Percentiles rank a stretch among this genome's conserved stretches.
phyloP scores from a whole-genome alignment of 92 coral and sea anemone genomes.

The Porites lobata region DNA sequence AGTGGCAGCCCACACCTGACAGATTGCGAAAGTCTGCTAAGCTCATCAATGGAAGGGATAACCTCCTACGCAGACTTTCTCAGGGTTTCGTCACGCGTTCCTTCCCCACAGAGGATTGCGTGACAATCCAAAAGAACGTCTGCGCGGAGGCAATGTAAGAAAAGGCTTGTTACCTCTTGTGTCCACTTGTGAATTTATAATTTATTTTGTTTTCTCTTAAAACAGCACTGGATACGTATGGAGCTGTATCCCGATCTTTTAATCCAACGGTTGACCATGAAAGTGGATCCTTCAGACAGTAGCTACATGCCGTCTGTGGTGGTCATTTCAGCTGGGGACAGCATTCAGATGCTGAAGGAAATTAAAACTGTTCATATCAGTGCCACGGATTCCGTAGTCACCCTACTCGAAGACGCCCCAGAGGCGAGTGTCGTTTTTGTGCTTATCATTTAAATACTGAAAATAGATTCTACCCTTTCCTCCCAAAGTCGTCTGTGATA shows the following conservation, averaged over 20 bases:
- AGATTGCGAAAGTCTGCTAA: no score
- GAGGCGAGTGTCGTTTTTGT: slow-evolving; percentile 53
- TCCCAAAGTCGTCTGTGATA: no score
- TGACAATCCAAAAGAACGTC: not conserved
- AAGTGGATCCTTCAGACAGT: slow-evolving; percentile 98
- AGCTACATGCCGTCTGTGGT: slow-evolving; percentile 99
- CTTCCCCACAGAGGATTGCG: not conserved
- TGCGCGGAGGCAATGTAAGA: not conserved
- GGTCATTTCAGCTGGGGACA: slow-evolving; percentile 91
- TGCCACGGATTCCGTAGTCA: slow-evolving; percentile 84
- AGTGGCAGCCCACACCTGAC: no score
- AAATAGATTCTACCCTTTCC: no score
- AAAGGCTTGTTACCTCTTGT: not conserved
- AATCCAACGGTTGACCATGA: slow-evolving; percentile 90
- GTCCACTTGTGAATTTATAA: not conserved
- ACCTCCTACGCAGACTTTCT: no score
- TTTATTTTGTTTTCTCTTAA: not conserved
- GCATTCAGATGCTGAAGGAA: slow-evolving; percentile 78
- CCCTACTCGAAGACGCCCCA: slow-evolving; percentile 88
- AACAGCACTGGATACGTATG: slow-evolving; percentile 96
- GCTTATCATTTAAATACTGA: no score
- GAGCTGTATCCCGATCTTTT: slow-evolving; percentile 91
- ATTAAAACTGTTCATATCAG: slow-evolving; percentile 91
- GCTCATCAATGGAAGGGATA: no score
- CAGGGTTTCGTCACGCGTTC: no score